phyloP scores from a whole-genome alignment of 2,113 vertebrate genomes.

The Pelodiscus sinensis region DNA sequence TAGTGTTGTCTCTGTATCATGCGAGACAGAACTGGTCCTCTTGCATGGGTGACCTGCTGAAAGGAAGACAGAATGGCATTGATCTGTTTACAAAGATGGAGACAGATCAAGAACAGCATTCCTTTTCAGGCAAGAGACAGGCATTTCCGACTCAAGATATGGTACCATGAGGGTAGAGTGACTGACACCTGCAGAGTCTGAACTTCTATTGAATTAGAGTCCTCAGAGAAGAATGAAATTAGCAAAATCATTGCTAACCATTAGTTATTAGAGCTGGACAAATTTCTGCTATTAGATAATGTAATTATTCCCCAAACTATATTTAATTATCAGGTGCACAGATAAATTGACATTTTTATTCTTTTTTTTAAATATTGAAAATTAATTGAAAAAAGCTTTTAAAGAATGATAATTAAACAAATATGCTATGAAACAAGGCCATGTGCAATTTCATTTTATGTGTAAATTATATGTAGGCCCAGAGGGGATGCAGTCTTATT shows the following conservation, averaged over 20 bases:
- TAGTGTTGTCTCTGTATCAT: not conserved
- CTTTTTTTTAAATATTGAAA: slow-evolving; percentile 81
- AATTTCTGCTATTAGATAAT: slow-evolving; percentile 73
- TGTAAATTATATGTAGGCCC: slow-evolving; percentile 82
- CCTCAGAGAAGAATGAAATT: slow-evolving; percentile 3
- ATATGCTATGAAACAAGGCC: slow-evolving; percentile 79
- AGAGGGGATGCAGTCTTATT: slow-evolving; percentile 78
- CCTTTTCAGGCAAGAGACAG: not conserved
- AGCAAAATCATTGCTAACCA: slow-evolving; percentile 41
- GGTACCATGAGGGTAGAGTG: not conserved
- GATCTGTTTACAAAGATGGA: not conserved
- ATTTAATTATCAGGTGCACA: slow-evolving; percentile 81
- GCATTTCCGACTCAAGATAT: not conserved
- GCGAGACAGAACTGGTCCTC: not conserved
- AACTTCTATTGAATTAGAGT: not conserved
- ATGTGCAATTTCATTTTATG: slow-evolving; percentile 82
- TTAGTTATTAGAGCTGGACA: slow-evolving; percentile 68
- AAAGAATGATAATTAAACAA: slow-evolving; percentile 84
- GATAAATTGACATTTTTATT: slow-evolving; percentile 78
- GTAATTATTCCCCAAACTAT: slow-evolving; percentile 79
- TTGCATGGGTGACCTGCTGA: not conserved
- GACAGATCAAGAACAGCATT: not conserved
- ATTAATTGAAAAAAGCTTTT: slow-evolving; percentile 82
- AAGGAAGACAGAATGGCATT: not conserved
- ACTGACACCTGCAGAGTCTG: not conserved